Evolutionary conservation across 2,888 invertebrate genomes (phyloP).

Genomic region (Xestia rhomboidea): DNA sequence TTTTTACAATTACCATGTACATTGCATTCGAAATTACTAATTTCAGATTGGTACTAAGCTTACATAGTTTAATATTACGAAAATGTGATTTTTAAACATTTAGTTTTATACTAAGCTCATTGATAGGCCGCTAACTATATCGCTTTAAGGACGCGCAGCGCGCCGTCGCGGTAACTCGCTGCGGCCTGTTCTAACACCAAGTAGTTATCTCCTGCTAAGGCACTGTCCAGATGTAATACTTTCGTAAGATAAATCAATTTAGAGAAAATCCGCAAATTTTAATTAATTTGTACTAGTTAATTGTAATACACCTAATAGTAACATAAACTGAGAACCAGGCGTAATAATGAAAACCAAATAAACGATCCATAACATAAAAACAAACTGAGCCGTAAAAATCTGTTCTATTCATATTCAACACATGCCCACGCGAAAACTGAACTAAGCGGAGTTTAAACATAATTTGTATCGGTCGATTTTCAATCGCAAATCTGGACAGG

Average conservation of each 20-base stretch:
- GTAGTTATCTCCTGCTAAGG: slow-evolving; percentile 57
- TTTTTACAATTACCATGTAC: slow-evolving; percentile 53
- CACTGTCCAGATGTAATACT: slow-evolving; percentile 62
- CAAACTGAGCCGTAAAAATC: slow-evolving; percentile 51
- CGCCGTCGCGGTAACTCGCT: slow-evolving; percentile 13
- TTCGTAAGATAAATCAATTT: slow-evolving; percentile 33
- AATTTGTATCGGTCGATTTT: slow-evolving; percentile 55
- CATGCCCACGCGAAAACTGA: slow-evolving; percentile 31
- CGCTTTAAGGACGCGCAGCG: slow-evolving; percentile 30
- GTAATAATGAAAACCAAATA: slow-evolving; percentile 42
- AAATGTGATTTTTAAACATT: slow-evolving; percentile 61
- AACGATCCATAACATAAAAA: slow-evolving; percentile 58
- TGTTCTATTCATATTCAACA: slow-evolving; percentile 58
- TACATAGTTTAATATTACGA: slow-evolving; percentile 57
- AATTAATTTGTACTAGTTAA: slow-evolving; percentile 22
- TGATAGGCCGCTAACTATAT: slow-evolving; percentile 60
- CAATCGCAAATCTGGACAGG: slow-evolving; percentile 63
- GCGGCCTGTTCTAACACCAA: slow-evolving; percentile 46
- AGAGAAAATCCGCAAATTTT: slow-evolving; percentile 14
- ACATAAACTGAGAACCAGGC: slow-evolving; percentile 41
- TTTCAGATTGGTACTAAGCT: slow-evolving; percentile 64
- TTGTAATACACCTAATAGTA: slow-evolving; percentile 32
- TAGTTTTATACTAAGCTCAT: slow-evolving; percentile 67
- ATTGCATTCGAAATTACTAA: slow-evolving; percentile 58
- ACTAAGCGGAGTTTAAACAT: slow-evolving; percentile 36